Percentiles rank a stretch among this genome's conserved stretches.
Conservation (phyloP, 2,113 vertebrate species). For the Microtus ochrogaster region DNA sequence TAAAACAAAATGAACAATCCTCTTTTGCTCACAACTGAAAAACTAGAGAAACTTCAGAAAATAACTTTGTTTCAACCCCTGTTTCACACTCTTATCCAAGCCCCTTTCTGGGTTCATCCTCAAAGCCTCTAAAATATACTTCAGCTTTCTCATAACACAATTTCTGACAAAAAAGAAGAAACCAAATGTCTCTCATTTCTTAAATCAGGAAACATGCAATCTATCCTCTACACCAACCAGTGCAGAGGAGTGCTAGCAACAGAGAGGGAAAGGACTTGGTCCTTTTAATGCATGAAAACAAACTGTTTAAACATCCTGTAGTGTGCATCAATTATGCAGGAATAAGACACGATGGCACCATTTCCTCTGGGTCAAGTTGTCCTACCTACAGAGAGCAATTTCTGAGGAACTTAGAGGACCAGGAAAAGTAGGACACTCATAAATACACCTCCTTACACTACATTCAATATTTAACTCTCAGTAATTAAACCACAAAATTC, state of each 20-base stretch:
- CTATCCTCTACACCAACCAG: neutral
- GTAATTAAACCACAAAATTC: slow-evolving; percentile 19
- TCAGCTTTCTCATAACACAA: neutral
- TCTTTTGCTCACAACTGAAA: neutral
- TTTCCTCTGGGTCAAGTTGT: neutral
- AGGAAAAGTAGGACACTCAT: neutral
- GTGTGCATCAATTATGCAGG: neutral
- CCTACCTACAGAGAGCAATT: neutral
- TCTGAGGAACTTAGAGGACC: neutral
- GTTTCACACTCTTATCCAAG: neutral
- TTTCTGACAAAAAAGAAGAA: neutral
- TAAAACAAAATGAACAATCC: neutral
- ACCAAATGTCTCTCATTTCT: neutral
- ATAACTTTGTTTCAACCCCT: neutral
- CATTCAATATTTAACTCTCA: neutral
- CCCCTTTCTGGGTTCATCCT: neutral
- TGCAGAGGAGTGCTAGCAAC: neutral
- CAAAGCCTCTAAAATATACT: neutral
- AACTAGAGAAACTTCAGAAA: neutral
- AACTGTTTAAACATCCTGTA: neutral
- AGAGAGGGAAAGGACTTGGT: neutral
- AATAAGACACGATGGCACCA: neutral
- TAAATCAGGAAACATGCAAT: neutral
- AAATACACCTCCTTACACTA: neutral
- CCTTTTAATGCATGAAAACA: neutral